Base-by-base conservation (phyloP, 2,797 vertebrate genomes). In the Chloroceryle inda region DNA sequence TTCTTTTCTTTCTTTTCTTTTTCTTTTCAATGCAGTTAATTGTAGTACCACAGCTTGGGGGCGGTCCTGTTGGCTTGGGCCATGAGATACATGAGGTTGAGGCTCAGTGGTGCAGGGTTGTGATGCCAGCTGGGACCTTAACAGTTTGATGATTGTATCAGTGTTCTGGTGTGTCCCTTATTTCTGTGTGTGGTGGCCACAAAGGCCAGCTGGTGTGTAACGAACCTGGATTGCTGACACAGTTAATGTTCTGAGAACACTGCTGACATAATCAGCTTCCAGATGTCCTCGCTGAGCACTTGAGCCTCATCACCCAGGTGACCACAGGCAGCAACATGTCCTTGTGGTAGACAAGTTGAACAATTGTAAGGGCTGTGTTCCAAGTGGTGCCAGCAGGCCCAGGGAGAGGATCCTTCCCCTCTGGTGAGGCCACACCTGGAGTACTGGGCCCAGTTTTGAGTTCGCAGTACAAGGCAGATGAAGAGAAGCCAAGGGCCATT, bases 51-150 rank as follows among this genome's bases (percentile, higher is more conserved):
- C 23, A 45, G 49, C n/a, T 90, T 66, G 33, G 14, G 24, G 2
- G 66, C 0, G 0, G 3, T 52, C 42, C 50, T 47, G 29, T 20
- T 20, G 21, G 18, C 11, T 72, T 42, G n/a, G 35, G 37, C n/a
- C 29, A 9, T 0, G 1, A 0, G 1, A 10, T 42, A 13, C 8
- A 2, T 0, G 3, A 29, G 20, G 12, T 35, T 23, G 19, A 13
- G 53, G 50, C 35, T 55, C 8, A 44, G 40, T 75, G 55, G 15
- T 38, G 56, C 44, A 35, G 33, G 9, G 20, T 69, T 33, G 15
- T 27, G 44, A 23, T 26, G 11, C 66, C 18, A 20, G 35, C 5
- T 21, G 29, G 44, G 44, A 45, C 38, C 69, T 45, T 42, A 20
- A 27, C 8, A 40, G 18, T 64, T 45, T 17, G 19, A 29, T 11